Percentiles rank a stretch among this genome's conserved stretches.
These are phyloP conservation scores for Caenorhabditis virilis DNA, from an alignment of 2,888 invertebrate genomes.

Conservation along the genomic window DNA sequence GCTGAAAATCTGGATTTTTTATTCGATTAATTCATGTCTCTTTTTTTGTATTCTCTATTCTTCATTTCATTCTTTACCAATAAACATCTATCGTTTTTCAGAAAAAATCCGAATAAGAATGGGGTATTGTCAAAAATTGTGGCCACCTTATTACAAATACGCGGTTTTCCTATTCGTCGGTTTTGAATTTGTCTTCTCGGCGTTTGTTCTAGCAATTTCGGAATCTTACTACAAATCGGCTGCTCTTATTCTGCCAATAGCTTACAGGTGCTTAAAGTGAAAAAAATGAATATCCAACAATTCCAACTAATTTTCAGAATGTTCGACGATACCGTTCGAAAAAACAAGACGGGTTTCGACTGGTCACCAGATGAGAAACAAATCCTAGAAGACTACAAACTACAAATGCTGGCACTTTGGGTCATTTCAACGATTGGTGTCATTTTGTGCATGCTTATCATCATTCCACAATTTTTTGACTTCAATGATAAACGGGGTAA, in stretches of 20 bases:
- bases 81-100: too few relatives aligned
- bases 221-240: constrained; percentile 51
- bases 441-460: constrained; percentile 56
- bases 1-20: too few relatives aligned
- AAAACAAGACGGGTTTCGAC: constrained; percentile 44
- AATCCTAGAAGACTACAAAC: constrained; percentile 54
- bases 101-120: too few relatives aligned
- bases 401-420: constrained; percentile 56
- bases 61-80: too few relatives aligned
- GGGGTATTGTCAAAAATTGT: constrained; percentile 31
- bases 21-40: too few relatives aligned
- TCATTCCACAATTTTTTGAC: constrained; percentile 65
- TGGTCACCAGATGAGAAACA: constrained; percentile 46
- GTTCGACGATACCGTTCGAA: constrained; percentile 61
- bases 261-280: too few relatives aligned
- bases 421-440: constrained; percentile 56
- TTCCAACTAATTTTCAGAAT: constrained; percentile 34
- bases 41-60: too few relatives aligned
- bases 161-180: constrained; percentile 61
- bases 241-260: constrained; percentile 45
- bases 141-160: constrained; percentile 62
- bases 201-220: constrained; percentile 55
- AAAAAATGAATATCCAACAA: too few relatives aligned
- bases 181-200: constrained; percentile 55
- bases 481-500: constrained; percentile 59